Evolutionary conservation across 92 coral and sea anemone genomes (phyloP).

Genomic region (Pocillopora meandrina): DNA sequence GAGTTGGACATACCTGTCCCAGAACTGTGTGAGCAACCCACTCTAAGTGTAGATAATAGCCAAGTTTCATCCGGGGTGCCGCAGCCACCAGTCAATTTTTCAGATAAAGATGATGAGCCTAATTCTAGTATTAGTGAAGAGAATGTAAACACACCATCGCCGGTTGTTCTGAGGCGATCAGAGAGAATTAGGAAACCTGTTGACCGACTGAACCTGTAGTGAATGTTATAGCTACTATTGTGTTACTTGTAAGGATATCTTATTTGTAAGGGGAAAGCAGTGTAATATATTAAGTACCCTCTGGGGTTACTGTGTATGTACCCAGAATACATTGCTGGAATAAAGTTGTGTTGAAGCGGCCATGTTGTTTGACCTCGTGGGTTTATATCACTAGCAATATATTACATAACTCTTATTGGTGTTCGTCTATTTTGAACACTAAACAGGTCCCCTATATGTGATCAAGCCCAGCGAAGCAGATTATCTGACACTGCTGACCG

Average conservation of each 20-base stretch:
- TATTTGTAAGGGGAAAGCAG: not conserved
- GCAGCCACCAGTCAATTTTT: conserved; percentile 22
- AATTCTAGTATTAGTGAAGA: not conserved
- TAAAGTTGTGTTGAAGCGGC: not conserved
- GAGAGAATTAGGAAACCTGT: not conserved
- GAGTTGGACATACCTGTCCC: conserved; percentile 16
- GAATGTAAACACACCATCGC: not conserved
- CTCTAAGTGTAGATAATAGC: conserved; percentile 2
- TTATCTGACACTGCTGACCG: not conserved
- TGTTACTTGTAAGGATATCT: not conserved
- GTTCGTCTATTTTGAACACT: too few species aligned
- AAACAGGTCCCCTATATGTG: not conserved
- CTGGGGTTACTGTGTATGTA: not conserved
- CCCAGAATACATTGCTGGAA: not conserved
- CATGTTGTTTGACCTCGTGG: not conserved
- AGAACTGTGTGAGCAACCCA: conserved; percentile 7
- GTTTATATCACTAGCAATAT: not conserved
- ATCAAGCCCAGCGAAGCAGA: not conserved
- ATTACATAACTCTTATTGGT: not conserved
- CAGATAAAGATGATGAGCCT: conserved; percentile 11
- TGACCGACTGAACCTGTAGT: not conserved
- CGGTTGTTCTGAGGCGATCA: not conserved
- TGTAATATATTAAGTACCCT: not conserved
- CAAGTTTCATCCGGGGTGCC: not conserved
- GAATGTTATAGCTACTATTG: not conserved